Base-by-base conservation (phyloP, 2,888 invertebrate genomes). In the Megaustenia siamemsis region DNA sequence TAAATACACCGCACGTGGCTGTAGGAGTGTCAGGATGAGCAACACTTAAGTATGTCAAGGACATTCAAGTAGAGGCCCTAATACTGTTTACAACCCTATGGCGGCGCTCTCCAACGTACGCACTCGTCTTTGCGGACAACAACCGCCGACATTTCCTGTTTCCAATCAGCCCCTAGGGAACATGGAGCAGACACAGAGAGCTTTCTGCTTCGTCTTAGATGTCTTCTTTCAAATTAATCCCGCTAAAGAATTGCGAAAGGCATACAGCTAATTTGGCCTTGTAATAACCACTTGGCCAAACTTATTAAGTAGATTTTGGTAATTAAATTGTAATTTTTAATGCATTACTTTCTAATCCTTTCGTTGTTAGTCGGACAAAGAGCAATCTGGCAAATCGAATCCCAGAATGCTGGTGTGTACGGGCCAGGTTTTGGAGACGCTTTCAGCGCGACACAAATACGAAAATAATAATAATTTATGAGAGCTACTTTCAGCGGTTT, bases 71-170 rank as follows among this genome's bases (percentile, higher is more conserved):
- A 78, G 66, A 78, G n/a, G 28, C 40, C 45, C 45, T 78, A 43
- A 38, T 66, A 45, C 63, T 66, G 66, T 66, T 63, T 66, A 63
- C 43, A 45, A 40, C 43, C 40, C 32, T 4, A 38, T 6, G 38
- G 40, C n/a, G 18, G 4, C 24, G n/a, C n/a, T 15, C 43, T n/a
- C 43, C 0, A 32, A 21, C 40, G 66, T 35, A 21, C 32, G 78
- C 78, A 12, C 32, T 28, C 38, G 43, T 12, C 18, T 78, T 66
- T 78, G 78, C 43, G 63, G 66, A 78, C 78, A 78, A 78, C 60
- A 43, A 24, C 78, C 10, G 78, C 28, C 24, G 60, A 28, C 28
- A 53, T 28, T 6, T 12, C 38, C 18, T 40, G 15, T n/a, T 28
- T 63, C 21, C 21, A 53, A 0, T n/a, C 5, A 43, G 15, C 53